Conservation (phyloP, 2,888 invertebrate species). For the Sarcophaga carnaria region DNA sequence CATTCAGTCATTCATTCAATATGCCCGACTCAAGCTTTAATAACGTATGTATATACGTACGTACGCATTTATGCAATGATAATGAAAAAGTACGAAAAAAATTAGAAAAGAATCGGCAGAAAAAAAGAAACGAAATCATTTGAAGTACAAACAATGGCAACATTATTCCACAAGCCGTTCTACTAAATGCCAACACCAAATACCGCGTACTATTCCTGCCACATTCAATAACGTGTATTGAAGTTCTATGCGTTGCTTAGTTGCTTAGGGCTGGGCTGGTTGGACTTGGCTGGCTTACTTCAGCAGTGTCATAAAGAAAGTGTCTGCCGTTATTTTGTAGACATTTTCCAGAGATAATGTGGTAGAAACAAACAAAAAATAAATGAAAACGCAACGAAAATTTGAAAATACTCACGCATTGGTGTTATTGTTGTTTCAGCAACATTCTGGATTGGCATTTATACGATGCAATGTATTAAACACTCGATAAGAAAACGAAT, state of each 20-base stretch:
- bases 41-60: background rate
- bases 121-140: background rate
- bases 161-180: background rate
- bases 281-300: background rate
- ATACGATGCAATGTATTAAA: too few relatives aligned
- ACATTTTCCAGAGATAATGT: conserved; percentile 3
- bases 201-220: background rate
- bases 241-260: background rate
- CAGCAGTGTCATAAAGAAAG: conserved; percentile 9
- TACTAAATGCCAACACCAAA: background rate
- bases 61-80: background rate
- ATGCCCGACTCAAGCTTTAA: background rate
- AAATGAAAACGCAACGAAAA: too few relatives aligned
- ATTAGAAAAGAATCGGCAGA: background rate
- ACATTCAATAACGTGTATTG: background rate
- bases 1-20: conserved; percentile 17
- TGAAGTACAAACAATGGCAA: conserved; percentile 29
- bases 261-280: background rate
- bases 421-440: too few relatives aligned
- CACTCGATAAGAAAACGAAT: too few relatives aligned
- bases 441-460: too few relatives aligned
- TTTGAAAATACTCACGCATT: too few relatives aligned
- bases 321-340: conserved; percentile 35
- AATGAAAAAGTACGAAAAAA: conserved; percentile 6
- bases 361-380: background rate